Percentiles rank a stretch among this genome's conserved stretches.
Evolutionary conservation across 2,888 invertebrate species (phyloP).

Genomic region (Euplagia quadripunctaria): DNA sequence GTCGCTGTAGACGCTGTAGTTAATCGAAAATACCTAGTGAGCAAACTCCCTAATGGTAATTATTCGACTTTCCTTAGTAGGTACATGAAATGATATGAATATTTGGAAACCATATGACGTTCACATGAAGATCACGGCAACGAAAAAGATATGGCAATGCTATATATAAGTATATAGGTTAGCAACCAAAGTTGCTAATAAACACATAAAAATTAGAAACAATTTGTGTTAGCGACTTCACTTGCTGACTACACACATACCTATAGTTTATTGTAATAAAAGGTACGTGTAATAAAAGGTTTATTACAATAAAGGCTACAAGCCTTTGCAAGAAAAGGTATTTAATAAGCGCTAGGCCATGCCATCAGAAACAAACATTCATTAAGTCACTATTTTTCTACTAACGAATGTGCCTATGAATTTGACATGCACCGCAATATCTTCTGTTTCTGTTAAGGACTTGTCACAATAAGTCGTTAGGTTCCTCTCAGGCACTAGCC

Average conservation of each 20-base stretch:
- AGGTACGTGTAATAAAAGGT: too few relatives aligned
- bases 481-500: background rate
- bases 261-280: background rate
- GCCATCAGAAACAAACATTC: conserved; percentile 39
- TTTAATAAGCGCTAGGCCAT: conserved; percentile 37
- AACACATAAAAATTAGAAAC: background rate
- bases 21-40: background rate
- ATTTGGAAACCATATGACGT: conserved; percentile 23
- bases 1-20: background rate
- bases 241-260: background rate
- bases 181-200: background rate
- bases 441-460: conserved; percentile 22
- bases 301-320: too few relatives aligned
- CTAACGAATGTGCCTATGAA: conserved; percentile 33
- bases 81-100: conserved; percentile 19
- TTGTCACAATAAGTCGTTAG: background rate
- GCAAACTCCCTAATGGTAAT: conserved; percentile 4
- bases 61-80: conserved; percentile 4
- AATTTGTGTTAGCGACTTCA: background rate
- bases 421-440: conserved; percentile 58
- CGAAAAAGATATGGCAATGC: background rate
- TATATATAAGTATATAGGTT: too few relatives aligned
- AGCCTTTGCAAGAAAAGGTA: conserved; percentile 26
- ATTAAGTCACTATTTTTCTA: conserved; percentile 26
- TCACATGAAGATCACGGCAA: conserved; percentile 21